Percentiles rank a stretch among this genome's conserved stretches.
These are phyloP conservation scores for Gymnocephalus cernua DNA, from an alignment of 2,113 vertebrate species.

Conservation along the genomic window DNA sequence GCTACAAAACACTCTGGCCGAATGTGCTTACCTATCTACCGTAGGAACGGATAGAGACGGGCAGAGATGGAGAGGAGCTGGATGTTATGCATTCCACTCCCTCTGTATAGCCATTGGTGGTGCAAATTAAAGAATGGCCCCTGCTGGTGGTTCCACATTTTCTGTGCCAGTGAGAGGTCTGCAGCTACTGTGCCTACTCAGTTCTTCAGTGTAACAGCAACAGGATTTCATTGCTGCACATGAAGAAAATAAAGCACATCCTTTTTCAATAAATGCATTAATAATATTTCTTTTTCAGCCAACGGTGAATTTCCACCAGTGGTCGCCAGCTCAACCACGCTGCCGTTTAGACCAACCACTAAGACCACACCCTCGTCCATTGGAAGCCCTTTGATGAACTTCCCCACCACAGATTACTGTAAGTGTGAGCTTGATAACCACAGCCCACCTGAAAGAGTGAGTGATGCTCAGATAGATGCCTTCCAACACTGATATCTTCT, in stretches of 20 bases:
- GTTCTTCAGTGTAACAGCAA: slow-evolving; percentile 21
- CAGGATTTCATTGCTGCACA: slow-evolving; percentile 8
- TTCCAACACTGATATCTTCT: neutral
- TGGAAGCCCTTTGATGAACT: slow-evolving; percentile 23
- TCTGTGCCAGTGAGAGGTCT: slow-evolving; percentile 45
- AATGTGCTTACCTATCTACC: slow-evolving; percentile 50
- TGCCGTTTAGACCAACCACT: slow-evolving; percentile 35
- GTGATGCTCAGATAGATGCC: neutral
- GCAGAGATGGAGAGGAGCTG: slow-evolving; percentile 21
- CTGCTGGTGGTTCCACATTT: slow-evolving; percentile 63
- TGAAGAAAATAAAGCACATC: neutral
- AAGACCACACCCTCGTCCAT: slow-evolving; percentile 61
- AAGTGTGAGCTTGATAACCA: slow-evolving; percentile 66
- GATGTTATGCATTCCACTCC: slow-evolving; percentile 28
- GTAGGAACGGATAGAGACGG: neutral
- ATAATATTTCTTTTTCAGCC: slow-evolving; percentile 77
- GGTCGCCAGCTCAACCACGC: slow-evolving; percentile 54
- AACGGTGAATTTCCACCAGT: slow-evolving; percentile 85
- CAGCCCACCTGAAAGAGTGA: neutral
- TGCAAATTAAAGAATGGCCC: slow-evolving; percentile 72
- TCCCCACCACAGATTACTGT: slow-evolving; percentile 63
- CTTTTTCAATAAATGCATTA: slow-evolving; percentile 35
- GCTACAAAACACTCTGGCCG: slow-evolving; percentile 38
- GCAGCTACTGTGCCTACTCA: neutral
- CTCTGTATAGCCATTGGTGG: slow-evolving; percentile 19